Percentiles rank a stretch among this genome's conserved stretches.
Evolutionary conservation across 2,888 invertebrate species (phyloP).

Genomic region (Tetanocera ferruginea): DNA sequence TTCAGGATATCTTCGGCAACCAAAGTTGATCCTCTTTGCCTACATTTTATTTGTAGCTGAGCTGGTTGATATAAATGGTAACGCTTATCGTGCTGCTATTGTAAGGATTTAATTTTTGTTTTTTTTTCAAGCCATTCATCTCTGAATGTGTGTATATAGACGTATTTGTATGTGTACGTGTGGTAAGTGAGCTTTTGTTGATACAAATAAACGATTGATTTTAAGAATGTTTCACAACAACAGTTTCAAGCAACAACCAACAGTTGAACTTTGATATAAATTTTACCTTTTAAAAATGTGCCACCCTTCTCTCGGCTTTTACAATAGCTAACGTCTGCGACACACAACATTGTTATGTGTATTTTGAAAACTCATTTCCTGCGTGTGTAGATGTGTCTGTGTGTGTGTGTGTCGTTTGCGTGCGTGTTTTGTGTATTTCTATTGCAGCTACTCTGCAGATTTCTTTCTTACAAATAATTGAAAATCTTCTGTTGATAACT

Average conservation of each 20-base stretch:
- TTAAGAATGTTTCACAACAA: not conserved
- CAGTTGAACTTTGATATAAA: not conserved
- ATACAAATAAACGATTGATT: not conserved
- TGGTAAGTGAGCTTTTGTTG: not conserved
- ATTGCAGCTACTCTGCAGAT: not conserved
- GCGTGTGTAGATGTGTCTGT: not conserved
- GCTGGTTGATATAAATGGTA: no score
- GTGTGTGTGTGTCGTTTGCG: not conserved
- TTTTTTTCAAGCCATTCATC: not conserved
- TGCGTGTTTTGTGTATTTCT: not conserved
- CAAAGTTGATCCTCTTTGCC: not conserved
- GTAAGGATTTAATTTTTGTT: not conserved
- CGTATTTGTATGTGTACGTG: not conserved
- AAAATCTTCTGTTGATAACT: not conserved
- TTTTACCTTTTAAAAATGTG: not conserved
- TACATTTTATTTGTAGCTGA: no score
- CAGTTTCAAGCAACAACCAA: no score
- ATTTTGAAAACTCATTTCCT: constrained; percentile 1
- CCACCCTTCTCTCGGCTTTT: not conserved
- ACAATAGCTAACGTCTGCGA: not conserved
- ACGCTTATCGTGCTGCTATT: no score
- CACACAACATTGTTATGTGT: not conserved
- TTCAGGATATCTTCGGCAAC: not conserved
- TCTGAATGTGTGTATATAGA: not conserved
- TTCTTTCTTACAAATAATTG: not conserved